Base-by-base conservation (phyloP, 2,888 invertebrate species). In the Perizoma flavofasciatum region DNA sequence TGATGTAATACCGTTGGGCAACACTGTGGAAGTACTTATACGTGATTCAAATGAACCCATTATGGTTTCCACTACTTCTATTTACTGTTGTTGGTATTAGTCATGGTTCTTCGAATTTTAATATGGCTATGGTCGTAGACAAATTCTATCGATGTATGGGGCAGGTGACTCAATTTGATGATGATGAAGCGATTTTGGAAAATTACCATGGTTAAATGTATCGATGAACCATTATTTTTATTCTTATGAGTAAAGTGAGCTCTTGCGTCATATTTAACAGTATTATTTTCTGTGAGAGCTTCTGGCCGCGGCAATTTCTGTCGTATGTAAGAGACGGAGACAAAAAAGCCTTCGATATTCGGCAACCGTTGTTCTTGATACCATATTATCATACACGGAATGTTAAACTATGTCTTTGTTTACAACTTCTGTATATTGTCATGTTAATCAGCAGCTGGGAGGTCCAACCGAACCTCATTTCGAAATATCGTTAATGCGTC, bases 401-500 rank as follows among this genome's bases (percentile, higher is more conserved):
- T 52, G 43, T 43, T 45, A 53, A 53, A 32, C 32, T 53, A 53
- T 53, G 45, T 45, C 52, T 53, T 53, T 37, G 52, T 45, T 53
- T 39, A 45, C 35, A 52, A 44, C 52, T 53, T 39, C 52, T 53
- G 52, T 53, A 37, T 51, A 62, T 62, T 62, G 62, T 62, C 55
- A 62, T 62, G 58, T 55, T 62, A 58, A 62, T 55, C 55, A 55
- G 58, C 45, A 33, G 11, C 62, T 51, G 62, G 58, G 62, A 55
- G 58, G 62, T 62, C 62, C 58, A 40, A 39, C 45, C 6, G 44
- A 49, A 41, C 40, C 53, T 55, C 47, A 58, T 62, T 57, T 58
- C 58, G 55, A 55, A 62, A 62, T 62, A 45, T 62, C 58, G 58
- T 58, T 62, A 62, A 62, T 62, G 62, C 56, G 51, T 59, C 61